Conservation (phyloP, 2,888 invertebrate species). For the Drosophila affinis region DNA sequence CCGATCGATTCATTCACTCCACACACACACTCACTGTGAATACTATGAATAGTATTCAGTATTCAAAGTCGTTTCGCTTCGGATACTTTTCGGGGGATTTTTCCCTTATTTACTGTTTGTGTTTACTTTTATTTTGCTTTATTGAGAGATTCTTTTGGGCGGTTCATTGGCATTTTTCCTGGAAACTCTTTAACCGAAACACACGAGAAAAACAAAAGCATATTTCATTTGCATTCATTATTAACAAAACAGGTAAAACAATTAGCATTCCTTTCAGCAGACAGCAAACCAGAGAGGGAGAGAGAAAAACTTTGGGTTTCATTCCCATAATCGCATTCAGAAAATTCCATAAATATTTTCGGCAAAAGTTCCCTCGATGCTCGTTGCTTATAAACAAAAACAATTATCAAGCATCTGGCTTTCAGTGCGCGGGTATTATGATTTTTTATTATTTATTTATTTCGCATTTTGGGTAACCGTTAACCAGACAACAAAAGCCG, state of each 20-base stretch:
- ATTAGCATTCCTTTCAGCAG: constrained; percentile 51
- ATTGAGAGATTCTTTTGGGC: constrained; percentile 39
- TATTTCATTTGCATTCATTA: constrained; percentile 55
- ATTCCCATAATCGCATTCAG: constrained; percentile 50
- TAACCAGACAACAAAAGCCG: constrained; percentile 39
- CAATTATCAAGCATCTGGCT: constrained; percentile 68
- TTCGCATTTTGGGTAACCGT: constrained; percentile 45
- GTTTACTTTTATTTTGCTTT: constrained; percentile 12
- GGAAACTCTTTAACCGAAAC: constrained; percentile 30
- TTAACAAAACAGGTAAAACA: constrained; percentile 37
- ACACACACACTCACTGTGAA: constrained; percentile 21
- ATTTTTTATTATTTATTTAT: constrained; percentile 27
- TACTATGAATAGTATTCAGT: no score
- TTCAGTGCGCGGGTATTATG: constrained; percentile 25
- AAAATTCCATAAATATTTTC: constrained; percentile 17
- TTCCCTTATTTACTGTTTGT: constrained; percentile 16
- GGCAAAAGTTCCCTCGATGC: background rate
- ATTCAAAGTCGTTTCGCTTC: no score
- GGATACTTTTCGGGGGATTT: background rate
- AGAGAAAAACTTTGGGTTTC: constrained; percentile 13
- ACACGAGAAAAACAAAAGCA: constrained; percentile 43
- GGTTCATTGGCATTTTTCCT: constrained; percentile 62
- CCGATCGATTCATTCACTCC: constrained; percentile 2
- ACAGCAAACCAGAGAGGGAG: constrained; percentile 20
- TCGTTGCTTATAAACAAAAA: constrained; percentile 62